Evolutionary conservation across 2,888 invertebrate species (phyloP), one percentile per base, ranked within the genome.

Genomic region (Troides aeacus): DNA sequence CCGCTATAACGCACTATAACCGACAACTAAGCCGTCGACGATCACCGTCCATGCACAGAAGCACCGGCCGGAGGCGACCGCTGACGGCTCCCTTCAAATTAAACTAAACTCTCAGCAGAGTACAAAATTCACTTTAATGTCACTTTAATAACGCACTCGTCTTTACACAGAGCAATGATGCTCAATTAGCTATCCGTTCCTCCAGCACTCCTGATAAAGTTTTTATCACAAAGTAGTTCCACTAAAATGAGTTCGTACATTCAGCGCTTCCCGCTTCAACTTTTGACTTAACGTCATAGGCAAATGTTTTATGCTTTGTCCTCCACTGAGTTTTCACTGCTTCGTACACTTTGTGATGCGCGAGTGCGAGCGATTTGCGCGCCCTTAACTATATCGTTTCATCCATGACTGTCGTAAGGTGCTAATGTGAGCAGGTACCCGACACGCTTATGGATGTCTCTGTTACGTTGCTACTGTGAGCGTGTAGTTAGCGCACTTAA

Each of bases 91-190:
- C 64, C 56, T 72, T 68, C 67, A 39, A 72, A 74, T 73, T 72
- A 71, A 68, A 72, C 72, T 74, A 74, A 70, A 72, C 73, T 70
- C 71, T 72, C 73, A 56, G 62, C 72, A 72, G 66, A 73, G 74
- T 75, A 75, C 73, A 73, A 72, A 73, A 75, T 39, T 75, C 74
- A 75, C 74, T 74, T 66, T 65, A 73, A 64, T 64, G 72, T 71
- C 71, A 71, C 70, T 73, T 71, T 71, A 64, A 50, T 68, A 69
- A 67, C 69, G 68, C 71, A 64, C 69, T 56, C 65, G 53, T 62
- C 62, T 59, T 39, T 61, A 53, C 8, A 36, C 59, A 64, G 56
- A 64, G 60, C 66, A 70, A 63, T 66, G 10, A 15, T 21, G 30
- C 62, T 21, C 17, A 12, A 57, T 59, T 21, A 8, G 65, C 63